Base-by-base conservation (phyloP, 2,888 invertebrate genomes). In the Vanessa cardui region DNA sequence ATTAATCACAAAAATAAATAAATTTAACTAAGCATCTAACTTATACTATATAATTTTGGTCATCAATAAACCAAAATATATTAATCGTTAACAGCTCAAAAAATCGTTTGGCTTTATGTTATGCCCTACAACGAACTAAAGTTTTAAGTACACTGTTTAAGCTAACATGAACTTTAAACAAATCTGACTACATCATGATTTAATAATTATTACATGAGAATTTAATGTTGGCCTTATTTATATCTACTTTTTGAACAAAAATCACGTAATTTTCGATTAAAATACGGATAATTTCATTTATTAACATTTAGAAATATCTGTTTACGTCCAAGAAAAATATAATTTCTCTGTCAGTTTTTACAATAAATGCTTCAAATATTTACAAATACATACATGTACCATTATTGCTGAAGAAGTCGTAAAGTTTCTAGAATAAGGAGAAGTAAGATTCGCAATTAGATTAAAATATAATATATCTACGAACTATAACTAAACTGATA, bases 391-490 rank as follows among this genome's bases (percentile, higher is more conserved):
- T 89, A 89, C 84, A 89, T 75, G 76, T 81, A 81, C 83, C 89
- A 89, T 91, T 91, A 92, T 92, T 92, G 91, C 91, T 92, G 90
- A 87, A 88, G 85, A 87, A 90, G 86, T 88, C 84, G 78, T 86
- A 83, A 83, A 83, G 80, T 84, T 87, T 78, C 83, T 89, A 87
- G 80, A 82, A 79, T 84, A 56, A 56, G 52, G 56, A 56, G 33
- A 81, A 84, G 79, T 84, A 75, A 82, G 80, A 80, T 83, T 77
- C 79, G 79, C 79, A 78, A 83, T 84, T 76, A 81, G 84, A 81
- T 80, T 86, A 85, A 87, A 87, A 83, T 85, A 87, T 85, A 82
- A 78, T 84, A 81, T 62, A 64, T 79, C 86, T 89, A 89, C 81
- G 77, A 80, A 82, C 87, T 88, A 89, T 69, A 88, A 86, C 82